phyloP scores from a whole-genome alignment of 2,888 invertebrate genomes.

The Cybosia mesomella region DNA sequence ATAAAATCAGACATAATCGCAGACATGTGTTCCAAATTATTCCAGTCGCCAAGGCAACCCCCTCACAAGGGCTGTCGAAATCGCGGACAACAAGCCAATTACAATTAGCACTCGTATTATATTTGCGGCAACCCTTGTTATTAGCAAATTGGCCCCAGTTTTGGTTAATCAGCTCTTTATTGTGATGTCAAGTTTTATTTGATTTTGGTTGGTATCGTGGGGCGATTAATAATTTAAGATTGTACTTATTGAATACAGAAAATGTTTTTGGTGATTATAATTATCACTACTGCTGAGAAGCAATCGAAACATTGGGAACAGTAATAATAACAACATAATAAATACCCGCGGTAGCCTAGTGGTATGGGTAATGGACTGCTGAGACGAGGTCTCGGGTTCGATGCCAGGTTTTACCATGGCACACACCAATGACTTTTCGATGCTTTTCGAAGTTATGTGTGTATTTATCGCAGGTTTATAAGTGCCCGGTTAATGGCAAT shows the following conservation, averaged over 20 bases:
- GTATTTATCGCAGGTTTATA: too few relatives aligned
- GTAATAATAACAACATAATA: neutral
- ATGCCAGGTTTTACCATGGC: too few relatives aligned
- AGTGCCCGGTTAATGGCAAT: too few relatives aligned
- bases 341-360: too few relatives aligned
- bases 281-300: neutral
- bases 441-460: too few relatives aligned
- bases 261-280: neutral
- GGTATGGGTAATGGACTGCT: too few relatives aligned
- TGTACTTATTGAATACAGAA: neutral
- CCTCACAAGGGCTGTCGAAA: slow-evolving; percentile 48
- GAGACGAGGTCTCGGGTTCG: too few relatives aligned
- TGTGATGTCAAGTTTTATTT: slow-evolving; percentile 36
- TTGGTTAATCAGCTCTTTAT: slow-evolving; percentile 43
- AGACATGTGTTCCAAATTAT: slow-evolving; percentile 47
- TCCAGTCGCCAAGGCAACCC: slow-evolving; percentile 44
- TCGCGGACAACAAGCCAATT: slow-evolving; percentile 41
- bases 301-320: neutral
- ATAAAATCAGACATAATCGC: slow-evolving; percentile 35
- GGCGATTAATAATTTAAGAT: neutral
- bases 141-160: slow-evolving; percentile 43
- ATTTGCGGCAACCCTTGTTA: slow-evolving; percentile 48
- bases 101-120: slow-evolving; percentile 50
- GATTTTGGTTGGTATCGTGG: slow-evolving; percentile 5
- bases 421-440: too few relatives aligned